A percentile compares a stretch with the other conserved stretches of the same genome.
These are phyloP conservation scores for Apoda limacodes DNA, from an alignment of 2,888 invertebrate genomes.

Conservation along the genomic window DNA sequence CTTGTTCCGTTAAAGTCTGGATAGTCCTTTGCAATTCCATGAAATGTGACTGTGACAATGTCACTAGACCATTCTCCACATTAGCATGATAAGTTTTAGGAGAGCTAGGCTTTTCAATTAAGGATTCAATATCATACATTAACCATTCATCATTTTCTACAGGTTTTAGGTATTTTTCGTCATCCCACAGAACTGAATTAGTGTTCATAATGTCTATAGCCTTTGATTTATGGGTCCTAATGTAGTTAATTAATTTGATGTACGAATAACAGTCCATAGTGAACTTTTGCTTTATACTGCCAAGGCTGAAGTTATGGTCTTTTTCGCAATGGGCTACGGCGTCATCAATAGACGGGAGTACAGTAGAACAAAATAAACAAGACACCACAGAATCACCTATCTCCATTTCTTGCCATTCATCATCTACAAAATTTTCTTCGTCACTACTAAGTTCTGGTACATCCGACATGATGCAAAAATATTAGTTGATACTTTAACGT, in stretches of 20 bases:
- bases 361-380: constrained; percentile 81
- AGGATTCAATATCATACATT: constrained; percentile 78
- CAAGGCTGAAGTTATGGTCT: constrained; percentile 75
- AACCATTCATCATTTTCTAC: constrained; percentile 81
- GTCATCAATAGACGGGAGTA: constrained; percentile 70
- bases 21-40: constrained; percentile 71
- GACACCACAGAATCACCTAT: constrained; percentile 44
- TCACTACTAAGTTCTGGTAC: constrained; percentile 63
- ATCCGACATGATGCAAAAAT: constrained; percentile 43
- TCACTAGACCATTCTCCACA: constrained; percentile 72
- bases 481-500: no score
- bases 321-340: constrained; percentile 76
- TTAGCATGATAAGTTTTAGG: constrained; percentile 68
- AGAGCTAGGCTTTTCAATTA: constrained; percentile 41
- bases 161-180: constrained; percentile 83
- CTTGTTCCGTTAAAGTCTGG: constrained; percentile 64
- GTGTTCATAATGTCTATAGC: constrained; percentile 67
- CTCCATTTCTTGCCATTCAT: constrained; percentile 65
- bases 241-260: constrained; percentile 84
- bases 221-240: constrained; percentile 72
- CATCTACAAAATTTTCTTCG: constrained; percentile 57
- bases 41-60: constrained; percentile 71
- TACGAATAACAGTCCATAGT: constrained; percentile 86
- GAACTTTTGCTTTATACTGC: constrained; percentile 74
- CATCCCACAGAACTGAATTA: constrained; percentile 74